Conservation (phyloP, 2,113 vertebrate genomes). For the Jacana jacana region DNA sequence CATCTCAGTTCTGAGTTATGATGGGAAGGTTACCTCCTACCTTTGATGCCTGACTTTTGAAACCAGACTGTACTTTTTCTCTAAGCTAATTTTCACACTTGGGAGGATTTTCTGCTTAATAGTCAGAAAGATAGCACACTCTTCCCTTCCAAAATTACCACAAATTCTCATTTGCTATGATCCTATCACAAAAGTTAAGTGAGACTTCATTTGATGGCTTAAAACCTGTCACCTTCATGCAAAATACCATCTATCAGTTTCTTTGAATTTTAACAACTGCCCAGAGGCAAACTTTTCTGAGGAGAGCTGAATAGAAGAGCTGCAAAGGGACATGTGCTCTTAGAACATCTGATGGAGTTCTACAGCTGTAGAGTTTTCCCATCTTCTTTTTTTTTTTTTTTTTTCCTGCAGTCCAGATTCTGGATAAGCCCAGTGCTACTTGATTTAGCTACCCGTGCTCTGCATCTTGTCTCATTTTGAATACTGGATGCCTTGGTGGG, state of each 20-base stretch:
- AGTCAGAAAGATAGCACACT: background rate
- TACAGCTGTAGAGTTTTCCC: background rate
- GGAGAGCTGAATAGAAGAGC: background rate
- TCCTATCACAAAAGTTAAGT: background rate
- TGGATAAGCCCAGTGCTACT: background rate
- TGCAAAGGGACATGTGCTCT: background rate
- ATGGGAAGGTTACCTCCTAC: background rate
- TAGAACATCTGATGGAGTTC: background rate
- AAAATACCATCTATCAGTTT: background rate
- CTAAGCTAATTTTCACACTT: background rate
- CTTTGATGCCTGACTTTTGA: background rate
- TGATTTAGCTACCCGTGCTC: background rate
- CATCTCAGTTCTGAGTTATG: background rate
- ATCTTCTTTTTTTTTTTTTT: background rate
- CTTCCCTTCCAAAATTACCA: background rate
- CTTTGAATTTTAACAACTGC: background rate
- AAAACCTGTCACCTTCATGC: background rate
- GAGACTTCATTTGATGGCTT: background rate
- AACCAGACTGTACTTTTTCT: background rate
- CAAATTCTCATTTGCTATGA: background rate
- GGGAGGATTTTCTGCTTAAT: background rate
- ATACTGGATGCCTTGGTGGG: background rate
- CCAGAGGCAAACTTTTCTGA: background rate
- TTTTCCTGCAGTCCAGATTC: background rate
- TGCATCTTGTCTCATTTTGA: background rate